Evolutionary conservation across 30 jellyfish, hydroid and myxozoan species (phyloP).

Genomic region (Sanderia malayensis): DNA sequence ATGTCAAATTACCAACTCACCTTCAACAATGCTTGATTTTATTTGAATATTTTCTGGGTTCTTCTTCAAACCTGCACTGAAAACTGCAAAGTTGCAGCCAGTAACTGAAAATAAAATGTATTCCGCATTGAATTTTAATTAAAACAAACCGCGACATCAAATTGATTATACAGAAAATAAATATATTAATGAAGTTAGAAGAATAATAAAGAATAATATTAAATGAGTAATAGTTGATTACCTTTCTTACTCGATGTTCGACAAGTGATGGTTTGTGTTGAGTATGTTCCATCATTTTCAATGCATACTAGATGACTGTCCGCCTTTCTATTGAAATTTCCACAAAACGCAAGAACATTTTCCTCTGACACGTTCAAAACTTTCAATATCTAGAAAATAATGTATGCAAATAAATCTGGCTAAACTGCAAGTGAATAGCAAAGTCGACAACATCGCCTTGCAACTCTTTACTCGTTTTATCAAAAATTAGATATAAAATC

Average conservation of each 20-base stretch:
- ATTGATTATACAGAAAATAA: too few relatives aligned
- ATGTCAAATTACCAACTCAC: conserved; percentile 30
- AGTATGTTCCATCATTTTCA: conserved; percentile 78
- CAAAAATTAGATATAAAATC: too few relatives aligned
- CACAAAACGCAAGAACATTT: conserved; percentile 78
- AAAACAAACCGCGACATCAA: too few relatives aligned
- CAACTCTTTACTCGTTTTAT: too few relatives aligned
- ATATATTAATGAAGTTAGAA: too few relatives aligned
- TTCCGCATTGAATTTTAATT: too few relatives aligned
- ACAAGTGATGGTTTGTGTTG: conserved; percentile 71
- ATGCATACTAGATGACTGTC: conserved; percentile 88
- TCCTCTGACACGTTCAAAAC: conserved; percentile 80
- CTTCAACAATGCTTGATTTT: conserved; percentile 87
- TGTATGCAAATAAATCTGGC: not conserved
- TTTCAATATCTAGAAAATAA: conserved; percentile 55
- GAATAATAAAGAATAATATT: too few relatives aligned
- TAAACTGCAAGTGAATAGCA: too few relatives aligned
- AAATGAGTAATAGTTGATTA: too few relatives aligned
- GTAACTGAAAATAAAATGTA: conserved; percentile 62
- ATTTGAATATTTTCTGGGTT: conserved; percentile 55
- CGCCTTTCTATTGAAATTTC: conserved; percentile 70
- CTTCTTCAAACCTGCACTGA: conserved; percentile 82
- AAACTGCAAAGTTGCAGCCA: conserved; percentile 81
- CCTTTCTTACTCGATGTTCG: conserved; percentile 34
- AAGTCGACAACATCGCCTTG: too few relatives aligned